Percentiles rank a stretch among this genome's conserved stretches.
Evolutionary conservation across 2,888 invertebrate genomes (phyloP).

Genomic region (Halocaridina rubra): DNA sequence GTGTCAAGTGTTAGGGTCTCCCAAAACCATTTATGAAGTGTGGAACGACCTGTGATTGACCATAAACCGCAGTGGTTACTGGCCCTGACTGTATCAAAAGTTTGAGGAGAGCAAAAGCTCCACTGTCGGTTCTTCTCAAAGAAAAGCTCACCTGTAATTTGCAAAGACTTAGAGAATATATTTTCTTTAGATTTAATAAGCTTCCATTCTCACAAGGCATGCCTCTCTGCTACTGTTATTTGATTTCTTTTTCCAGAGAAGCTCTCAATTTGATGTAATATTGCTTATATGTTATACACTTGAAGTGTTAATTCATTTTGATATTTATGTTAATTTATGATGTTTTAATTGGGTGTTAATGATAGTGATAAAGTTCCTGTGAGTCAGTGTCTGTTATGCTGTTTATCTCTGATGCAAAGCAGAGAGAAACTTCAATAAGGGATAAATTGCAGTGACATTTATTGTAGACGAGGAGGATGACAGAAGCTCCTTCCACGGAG

Average conservation of each 20-base stretch:
- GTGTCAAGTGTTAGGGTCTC: slow-evolving; percentile 3
- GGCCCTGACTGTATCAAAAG: slow-evolving; percentile 25
- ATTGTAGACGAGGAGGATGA: slow-evolving; percentile 32
- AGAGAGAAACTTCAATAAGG: neutral
- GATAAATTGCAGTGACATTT: slow-evolving; percentile 54
- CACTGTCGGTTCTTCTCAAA: neutral
- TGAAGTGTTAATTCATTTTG: no score
- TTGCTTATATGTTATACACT: no score
- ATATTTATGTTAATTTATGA: no score
- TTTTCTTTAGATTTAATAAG: no score
- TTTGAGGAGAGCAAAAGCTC: neutral
- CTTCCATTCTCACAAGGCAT: no score
- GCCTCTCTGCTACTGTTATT: no score
- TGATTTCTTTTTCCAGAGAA: no score
- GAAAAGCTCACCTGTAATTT: slow-evolving; percentile 45
- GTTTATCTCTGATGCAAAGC: neutral
- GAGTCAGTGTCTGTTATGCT: no score
- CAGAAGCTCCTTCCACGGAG: slow-evolving; percentile 44
- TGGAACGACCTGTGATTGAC: slow-evolving; percentile 46
- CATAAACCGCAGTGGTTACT: slow-evolving; percentile 51
- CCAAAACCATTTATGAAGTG: slow-evolving; percentile 45
- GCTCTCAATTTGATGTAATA: no score
- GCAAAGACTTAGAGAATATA: no score
- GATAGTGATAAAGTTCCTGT: no score
- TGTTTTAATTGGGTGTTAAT: no score